Base-by-base conservation (phyloP, 2,113 vertebrate species). In the Gnathonemus echidnorhynchus region DNA sequence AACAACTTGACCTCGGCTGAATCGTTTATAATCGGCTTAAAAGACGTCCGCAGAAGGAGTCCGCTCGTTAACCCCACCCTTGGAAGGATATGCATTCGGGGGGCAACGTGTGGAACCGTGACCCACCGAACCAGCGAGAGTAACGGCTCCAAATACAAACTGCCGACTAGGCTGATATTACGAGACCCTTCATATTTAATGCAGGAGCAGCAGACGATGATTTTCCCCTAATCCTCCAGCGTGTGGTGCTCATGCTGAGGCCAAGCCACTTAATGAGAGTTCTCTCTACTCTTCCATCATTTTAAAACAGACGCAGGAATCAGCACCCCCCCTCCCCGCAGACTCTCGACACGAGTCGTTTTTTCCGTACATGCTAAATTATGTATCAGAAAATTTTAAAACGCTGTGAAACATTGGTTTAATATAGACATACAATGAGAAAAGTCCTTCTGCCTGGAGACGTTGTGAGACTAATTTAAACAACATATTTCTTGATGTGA, bases 321-420 rank as follows among this genome's bases (percentile, higher is more conserved):
- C 93, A 92, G 91, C 91, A 91, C 90, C 58, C 15, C 4, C 9
- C 62, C 50, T 89, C 19, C 89, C 89, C 88, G 39, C 50, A 89
- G 88, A 89, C 46, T 90, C 91, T 17, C 90, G 58, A 89, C 89
- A 90, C 88, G 91, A 91, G 90, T 89, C 90, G 91, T 92, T 87
- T 87, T 92, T 92, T 92, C 89, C 91, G 91, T 91, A 92, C 62
- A 66, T 89, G 86, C 85, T 92, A 92, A 92, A 92, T 93, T 91
- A 92, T 92, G 90, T 89, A 92, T 91, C 89, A 91, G 91, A 91
- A 91, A 91, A 91, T 91, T 85, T 91, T 92, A 92, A 70, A 92
- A 92, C 88, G 90, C 89, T 49, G 91, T 93, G 93, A 93, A 93
- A 92, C 92, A 93, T 93, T 92, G 92, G 93, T 91, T 93, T 93